phyloP scores from a whole-genome alignment of 2,888 invertebrate species.

The Pterostichus madidus region DNA sequence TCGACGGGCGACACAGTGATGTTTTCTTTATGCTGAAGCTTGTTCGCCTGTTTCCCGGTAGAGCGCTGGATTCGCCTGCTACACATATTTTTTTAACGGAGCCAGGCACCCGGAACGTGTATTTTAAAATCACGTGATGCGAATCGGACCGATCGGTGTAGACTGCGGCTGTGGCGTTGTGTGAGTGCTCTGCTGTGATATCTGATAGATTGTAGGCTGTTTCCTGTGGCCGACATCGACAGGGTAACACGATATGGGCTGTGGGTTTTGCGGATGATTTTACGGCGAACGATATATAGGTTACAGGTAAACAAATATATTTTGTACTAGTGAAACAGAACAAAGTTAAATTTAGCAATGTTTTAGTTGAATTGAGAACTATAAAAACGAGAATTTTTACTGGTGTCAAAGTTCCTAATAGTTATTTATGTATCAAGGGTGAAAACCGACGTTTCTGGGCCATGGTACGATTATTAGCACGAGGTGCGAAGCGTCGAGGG shows the following conservation, averaged over 20 bases:
- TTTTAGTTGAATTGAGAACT: too few relatives aligned
- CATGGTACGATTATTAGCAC: too few relatives aligned
- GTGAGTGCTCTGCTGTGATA: too few relatives aligned
- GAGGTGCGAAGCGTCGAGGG: too few relatives aligned
- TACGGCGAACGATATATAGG: background rate
- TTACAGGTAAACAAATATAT: background rate
- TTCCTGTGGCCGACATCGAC: background rate
- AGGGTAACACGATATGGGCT: slow-evolving; percentile 5
- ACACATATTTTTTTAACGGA: slow-evolving; percentile 42
- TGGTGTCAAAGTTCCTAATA: too few relatives aligned
- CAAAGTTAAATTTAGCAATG: background rate
- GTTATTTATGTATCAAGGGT: too few relatives aligned
- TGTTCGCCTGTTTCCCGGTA: background rate
- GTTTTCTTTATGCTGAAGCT: slow-evolving; percentile 11
- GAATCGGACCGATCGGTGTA: slow-evolving; percentile 12
- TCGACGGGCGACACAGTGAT: background rate
- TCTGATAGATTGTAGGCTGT: too few relatives aligned
- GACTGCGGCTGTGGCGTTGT: background rate
- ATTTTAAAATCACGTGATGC: slow-evolving; percentile 40
- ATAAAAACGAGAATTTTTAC: too few relatives aligned
- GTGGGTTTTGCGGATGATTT: background rate
- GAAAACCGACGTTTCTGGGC: too few relatives aligned
- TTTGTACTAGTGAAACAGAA: background rate
- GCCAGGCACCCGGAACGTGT: slow-evolving; percentile 35
- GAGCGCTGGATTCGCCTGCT: slow-evolving; percentile 6